Percentiles rank a stretch among this genome's conserved stretches.
phyloP scores from a whole-genome alignment of 2,888 invertebrate genomes.

The Macrosiphum euphorbiae region DNA sequence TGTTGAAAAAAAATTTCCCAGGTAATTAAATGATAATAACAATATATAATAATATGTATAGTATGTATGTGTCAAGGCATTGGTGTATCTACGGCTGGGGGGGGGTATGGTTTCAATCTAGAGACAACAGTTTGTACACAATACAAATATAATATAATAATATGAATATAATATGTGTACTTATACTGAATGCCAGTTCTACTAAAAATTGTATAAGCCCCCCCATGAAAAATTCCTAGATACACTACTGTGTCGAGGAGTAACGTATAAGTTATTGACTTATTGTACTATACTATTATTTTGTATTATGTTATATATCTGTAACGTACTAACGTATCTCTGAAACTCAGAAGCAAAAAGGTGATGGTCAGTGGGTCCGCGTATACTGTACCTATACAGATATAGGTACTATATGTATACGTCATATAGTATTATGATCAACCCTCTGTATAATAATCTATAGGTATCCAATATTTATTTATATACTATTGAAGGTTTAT shows the following conservation, averaged over 20 bases:
- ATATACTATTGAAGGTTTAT: constrained; percentile 75
- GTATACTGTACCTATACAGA: not conserved
- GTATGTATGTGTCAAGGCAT: not conserved
- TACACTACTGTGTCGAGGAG: not conserved
- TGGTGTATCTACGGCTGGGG: too few relatives aligned
- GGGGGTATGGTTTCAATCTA: too few relatives aligned
- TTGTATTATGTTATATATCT: not conserved
- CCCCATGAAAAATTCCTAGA: too few relatives aligned
- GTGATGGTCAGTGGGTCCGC: not conserved
- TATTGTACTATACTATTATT: too few relatives aligned
- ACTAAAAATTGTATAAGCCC: too few relatives aligned
- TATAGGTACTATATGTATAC: not conserved
- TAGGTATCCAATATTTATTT: not conserved
- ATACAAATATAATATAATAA: too few relatives aligned
- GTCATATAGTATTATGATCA: too few relatives aligned
- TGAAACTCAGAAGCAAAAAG: not conserved
- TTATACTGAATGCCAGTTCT: too few relatives aligned
- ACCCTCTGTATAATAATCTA: not conserved
- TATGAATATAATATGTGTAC: too few relatives aligned
- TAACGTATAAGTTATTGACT: not conserved
- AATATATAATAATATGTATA: not conserved
- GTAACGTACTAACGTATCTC: not conserved
- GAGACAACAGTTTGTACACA: too few relatives aligned
- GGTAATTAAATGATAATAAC: constrained; percentile 28
- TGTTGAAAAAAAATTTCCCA: constrained; percentile 79